Conservation (phyloP, 2,797 vertebrate genomes). For the Anguilla pacifica region DNA sequence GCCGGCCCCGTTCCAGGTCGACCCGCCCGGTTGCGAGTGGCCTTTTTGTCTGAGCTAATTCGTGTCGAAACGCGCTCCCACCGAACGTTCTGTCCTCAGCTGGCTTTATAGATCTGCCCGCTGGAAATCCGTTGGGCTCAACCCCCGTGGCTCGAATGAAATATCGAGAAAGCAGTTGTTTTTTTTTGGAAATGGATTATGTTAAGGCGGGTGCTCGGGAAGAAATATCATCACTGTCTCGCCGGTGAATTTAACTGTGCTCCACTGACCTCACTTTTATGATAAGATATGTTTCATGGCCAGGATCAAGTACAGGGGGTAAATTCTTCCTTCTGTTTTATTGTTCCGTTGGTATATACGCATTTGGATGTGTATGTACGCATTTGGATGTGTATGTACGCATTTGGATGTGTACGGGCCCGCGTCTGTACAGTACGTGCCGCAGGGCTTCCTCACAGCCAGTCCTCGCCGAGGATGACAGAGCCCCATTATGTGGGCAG, state of each 20-base stretch:
- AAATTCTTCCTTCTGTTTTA: not conserved
- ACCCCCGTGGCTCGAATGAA: not conserved
- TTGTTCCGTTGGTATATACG: not conserved
- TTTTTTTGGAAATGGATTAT: not conserved
- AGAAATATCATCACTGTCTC: not conserved
- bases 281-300: not conserved
- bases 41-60: not conserved
- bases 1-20: not conserved
- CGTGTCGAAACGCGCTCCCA: not conserved
- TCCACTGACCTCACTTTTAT: not conserved
- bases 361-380: not conserved
- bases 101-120: not conserved
- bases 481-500: not conserved
- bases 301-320: not conserved
- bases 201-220: not conserved
- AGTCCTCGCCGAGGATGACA: conserved; percentile 3
- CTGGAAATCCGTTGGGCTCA: not conserved
- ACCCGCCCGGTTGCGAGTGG: not conserved
- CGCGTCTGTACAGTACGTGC: too few relatives aligned
- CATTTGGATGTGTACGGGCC: too few relatives aligned
- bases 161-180: not conserved
- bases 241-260: not conserved
- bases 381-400: too few relatives aligned
- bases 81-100: not conserved
- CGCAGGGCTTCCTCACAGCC: not conserved